These are phyloP conservation scores for Nyleta sp. DNA, from an alignment of 2,888 invertebrate genomes.

Conservation along the genomic window DNA sequence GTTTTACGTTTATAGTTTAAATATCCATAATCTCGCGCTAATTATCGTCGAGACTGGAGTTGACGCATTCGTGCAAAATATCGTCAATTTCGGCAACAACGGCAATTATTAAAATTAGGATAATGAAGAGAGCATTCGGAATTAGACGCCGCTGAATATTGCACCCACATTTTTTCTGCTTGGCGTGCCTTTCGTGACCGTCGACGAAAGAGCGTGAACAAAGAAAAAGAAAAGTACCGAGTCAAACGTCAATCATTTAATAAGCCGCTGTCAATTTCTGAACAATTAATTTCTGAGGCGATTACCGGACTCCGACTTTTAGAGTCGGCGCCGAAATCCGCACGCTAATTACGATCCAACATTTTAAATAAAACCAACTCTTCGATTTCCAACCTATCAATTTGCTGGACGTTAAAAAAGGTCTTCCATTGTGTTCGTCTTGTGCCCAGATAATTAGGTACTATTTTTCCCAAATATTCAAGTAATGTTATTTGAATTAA, in stretches of 20 bases:
- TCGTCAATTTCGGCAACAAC: neutral
- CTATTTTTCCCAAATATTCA: too few species aligned
- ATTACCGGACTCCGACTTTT: slow-evolving; percentile 23
- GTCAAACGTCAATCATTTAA: slow-evolving; percentile 34
- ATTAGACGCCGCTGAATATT: neutral
- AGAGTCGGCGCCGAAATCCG: neutral
- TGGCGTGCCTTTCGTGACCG: too few species aligned
- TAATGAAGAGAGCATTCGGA: too few species aligned
- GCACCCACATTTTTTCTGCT: too few species aligned
- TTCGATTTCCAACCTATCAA: slow-evolving; percentile 40
- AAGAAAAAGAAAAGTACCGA: slow-evolving; percentile 1
- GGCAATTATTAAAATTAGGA: too few species aligned
- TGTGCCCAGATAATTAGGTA: slow-evolving; percentile 3
- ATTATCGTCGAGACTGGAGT: slow-evolving; percentile 20
- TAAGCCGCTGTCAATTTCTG: slow-evolving; percentile 26
- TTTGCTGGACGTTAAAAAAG: slow-evolving; percentile 17
- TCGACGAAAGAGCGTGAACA: neutral
- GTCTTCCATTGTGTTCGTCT: slow-evolving; percentile 8
- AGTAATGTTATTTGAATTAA: too few species aligned
- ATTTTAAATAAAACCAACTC: slow-evolving; percentile 33
- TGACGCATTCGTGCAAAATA: slow-evolving; percentile 34
- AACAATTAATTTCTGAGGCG: slow-evolving; percentile 28
- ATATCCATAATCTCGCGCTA: slow-evolving; percentile 17
- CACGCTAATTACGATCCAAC: slow-evolving; percentile 15
- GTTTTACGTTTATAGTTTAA: slow-evolving; percentile 35